Evolutionary conservation across 1,140 invertebrate species (phyloP), one percentile per base, ranked within the genome.

Genomic region (Cepaea nemoralis): DNA sequence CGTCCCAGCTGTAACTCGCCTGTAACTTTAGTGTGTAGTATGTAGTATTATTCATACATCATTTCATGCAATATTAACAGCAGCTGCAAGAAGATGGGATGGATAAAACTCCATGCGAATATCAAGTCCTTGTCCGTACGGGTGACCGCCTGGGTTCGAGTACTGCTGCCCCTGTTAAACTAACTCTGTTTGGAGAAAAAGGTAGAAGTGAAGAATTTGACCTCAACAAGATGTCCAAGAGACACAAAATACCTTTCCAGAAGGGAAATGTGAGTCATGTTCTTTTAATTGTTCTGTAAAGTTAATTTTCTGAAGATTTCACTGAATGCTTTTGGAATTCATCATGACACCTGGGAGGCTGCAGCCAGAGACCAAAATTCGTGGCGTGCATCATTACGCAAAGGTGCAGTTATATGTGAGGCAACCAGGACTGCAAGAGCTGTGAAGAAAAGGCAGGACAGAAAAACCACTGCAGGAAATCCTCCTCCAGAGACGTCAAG

Each of bases 231-330:
- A 6, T 63, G 2, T 91, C 89, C 37, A 86, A 87, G 79, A 83
- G 82, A 63, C 86, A 91, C 83, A 91, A 90, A 81, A 80, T 90
- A 37, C 87, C 85, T 40, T 91, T 91, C 83, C 89, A 90, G 82
- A 90, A 88, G 82, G 89, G 88, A 76, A 89, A 89, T 85, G 90
- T 90, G 79, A 81, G 84, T 59, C 22, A 8, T 31, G 8, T 42
- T 27, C 45, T 24, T 71, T 71, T 45, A n/a, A n/a, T n/a, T n/a
- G n/a, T n/a, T n/a, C n/a, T n/a, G n/a, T n/a, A n/a, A 40, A 74
- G 14, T 31, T n/a, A n/a, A n/a, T n/a, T n/a, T n/a, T n/a, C n/a
- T n/a, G n/a, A n/a, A n/a, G n/a, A n/a, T n/a, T n/a, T n/a, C n/a
- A n/a, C n/a, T n/a, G n/a, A n/a, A n/a, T n/a, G n/a, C n/a, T n/a